Evolutionary conservation across 2,113 vertebrate genomes (phyloP).

Genomic region (Thymallus thymallus): DNA sequence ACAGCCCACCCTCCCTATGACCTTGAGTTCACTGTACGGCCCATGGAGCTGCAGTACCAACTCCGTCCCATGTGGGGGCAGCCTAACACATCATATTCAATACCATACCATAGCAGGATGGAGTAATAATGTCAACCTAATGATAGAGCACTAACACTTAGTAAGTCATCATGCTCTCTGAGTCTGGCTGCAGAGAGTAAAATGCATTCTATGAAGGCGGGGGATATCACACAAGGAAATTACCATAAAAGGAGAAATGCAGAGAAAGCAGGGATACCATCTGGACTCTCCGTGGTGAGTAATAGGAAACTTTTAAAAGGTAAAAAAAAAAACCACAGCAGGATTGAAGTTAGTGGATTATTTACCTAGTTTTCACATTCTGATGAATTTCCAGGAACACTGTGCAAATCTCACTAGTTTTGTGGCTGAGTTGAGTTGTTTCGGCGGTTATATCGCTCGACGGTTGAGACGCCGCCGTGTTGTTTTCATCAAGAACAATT

Average conservation of each 20-base stretch:
- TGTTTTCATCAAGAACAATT: neutral
- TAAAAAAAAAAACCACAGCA: neutral
- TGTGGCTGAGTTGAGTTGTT: neutral
- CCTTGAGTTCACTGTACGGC: neutral
- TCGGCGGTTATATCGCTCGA: neutral
- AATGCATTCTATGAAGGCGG: too few relatives aligned
- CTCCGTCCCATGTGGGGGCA: slow-evolving; percentile 51
- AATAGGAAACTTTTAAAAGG: neutral
- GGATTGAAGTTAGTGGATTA: neutral
- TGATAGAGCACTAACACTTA: too few relatives aligned
- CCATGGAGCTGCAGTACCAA: slow-evolving; percentile 36
- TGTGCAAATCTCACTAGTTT: neutral
- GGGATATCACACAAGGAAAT: too few relatives aligned
- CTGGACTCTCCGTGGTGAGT: neutral
- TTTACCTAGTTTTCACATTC: neutral
- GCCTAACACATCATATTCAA: slow-evolving; percentile 22
- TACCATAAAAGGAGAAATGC: too few relatives aligned
- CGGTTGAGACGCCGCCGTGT: neutral
- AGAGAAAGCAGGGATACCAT: too few relatives aligned
- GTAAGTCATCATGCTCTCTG: too few relatives aligned
- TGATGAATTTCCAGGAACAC: neutral
- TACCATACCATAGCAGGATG: slow-evolving; percentile 8
- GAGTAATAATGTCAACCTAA: slow-evolving; percentile 16
- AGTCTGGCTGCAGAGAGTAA: too few relatives aligned
- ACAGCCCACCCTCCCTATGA: neutral